Evolutionary conservation across 2,113 vertebrate species (phyloP).

Genomic region (Calonectris borealis): DNA sequence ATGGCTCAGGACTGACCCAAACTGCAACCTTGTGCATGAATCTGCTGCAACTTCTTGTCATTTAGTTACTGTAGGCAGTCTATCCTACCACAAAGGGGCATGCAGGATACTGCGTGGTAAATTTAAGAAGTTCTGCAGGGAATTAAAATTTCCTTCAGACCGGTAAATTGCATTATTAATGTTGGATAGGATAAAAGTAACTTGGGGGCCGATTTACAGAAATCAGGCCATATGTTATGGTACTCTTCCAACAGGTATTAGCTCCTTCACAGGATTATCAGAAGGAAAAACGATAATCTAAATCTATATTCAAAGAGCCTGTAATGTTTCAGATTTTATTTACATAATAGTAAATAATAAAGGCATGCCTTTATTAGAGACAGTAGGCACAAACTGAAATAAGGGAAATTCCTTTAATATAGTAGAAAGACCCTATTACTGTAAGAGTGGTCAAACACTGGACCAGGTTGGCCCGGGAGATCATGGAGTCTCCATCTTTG

Average conservation of each 20-base stretch:
- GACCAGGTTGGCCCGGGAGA: background rate
- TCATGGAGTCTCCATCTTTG: background rate
- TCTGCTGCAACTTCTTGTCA: background rate
- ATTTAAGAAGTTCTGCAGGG: background rate
- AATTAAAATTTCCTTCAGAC: background rate
- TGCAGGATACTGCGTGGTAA: background rate
- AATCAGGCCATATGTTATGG: background rate
- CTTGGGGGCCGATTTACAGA: accelerated
- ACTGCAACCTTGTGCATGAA: background rate
- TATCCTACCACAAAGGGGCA: background rate
- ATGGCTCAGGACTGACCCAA: background rate
- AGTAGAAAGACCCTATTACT: background rate
- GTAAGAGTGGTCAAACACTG: background rate
- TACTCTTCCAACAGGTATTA: background rate
- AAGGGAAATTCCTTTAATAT: background rate
- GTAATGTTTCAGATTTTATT: background rate
- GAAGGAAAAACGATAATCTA: background rate
- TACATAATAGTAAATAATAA: background rate
- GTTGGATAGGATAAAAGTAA: background rate
- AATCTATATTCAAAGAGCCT: background rate
- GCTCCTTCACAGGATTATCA: background rate
- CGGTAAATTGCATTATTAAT: background rate
- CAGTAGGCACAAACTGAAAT: background rate
- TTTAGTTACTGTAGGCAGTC: background rate
- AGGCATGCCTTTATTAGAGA: background rate